Conservation (phyloP, 2,797 vertebrate genomes). For the Bufotes viridis region DNA sequence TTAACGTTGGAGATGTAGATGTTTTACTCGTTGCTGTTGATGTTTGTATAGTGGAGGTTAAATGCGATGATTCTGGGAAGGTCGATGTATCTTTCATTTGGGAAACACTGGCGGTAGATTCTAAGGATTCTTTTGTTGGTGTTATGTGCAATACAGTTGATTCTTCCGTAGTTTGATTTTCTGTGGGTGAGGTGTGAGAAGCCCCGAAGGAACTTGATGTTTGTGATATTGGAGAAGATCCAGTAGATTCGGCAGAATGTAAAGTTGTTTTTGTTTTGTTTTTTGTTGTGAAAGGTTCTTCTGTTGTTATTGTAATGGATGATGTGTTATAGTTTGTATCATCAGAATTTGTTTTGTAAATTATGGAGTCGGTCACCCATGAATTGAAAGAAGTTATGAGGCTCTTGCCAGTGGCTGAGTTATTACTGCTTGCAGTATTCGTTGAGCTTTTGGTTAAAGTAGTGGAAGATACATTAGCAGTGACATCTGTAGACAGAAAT, state of each 20-base stretch:
- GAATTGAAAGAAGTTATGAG: neutral
- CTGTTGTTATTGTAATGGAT: conserved; percentile 1
- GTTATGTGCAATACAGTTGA: neutral
- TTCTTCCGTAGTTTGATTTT: no score
- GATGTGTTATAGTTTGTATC: neutral
- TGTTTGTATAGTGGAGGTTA: no score
- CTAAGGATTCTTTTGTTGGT: neutral
- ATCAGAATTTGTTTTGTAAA: neutral
- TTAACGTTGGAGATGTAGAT: no score
- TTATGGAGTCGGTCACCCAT: neutral
- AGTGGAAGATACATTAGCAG: no score
- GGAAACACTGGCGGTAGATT: neutral
- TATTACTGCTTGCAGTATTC: neutral
- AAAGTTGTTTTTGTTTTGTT: neutral
- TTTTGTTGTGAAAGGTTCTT: neutral
- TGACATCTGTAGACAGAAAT: neutral
- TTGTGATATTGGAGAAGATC: neutral
- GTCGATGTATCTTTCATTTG: neutral
- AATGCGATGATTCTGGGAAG: neutral
- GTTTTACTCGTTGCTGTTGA: no score
- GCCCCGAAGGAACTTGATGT: neutral
- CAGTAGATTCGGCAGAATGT: no score
- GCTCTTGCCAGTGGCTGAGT: neutral
- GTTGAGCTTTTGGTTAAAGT: neutral
- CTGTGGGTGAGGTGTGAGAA: neutral